phyloP scores from a whole-genome alignment of 2,888 invertebrate genomes.

The Buathra laborator region DNA sequence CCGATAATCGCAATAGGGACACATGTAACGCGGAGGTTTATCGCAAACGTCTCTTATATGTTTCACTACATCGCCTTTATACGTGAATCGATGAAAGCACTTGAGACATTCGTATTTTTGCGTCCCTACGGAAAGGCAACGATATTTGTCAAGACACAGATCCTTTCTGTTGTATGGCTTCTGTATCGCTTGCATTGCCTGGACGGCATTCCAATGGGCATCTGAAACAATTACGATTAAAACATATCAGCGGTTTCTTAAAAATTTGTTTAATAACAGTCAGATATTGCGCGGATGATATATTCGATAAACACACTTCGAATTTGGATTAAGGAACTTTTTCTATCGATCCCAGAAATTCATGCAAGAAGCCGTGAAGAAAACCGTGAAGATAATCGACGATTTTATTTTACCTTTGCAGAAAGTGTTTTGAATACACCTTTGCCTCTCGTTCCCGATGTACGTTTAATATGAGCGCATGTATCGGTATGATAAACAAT shows the following conservation, averaged over 20 bases:
- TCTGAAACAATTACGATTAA: conserved; percentile 32
- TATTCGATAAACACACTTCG: neutral
- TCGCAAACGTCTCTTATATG: conserved; percentile 85
- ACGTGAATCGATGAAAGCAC: conserved; percentile 83
- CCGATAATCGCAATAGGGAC: conserved; percentile 77
- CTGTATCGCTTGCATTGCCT: conserved; percentile 11
- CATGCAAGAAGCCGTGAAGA: too few relatives aligned
- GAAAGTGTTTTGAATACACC: neutral
- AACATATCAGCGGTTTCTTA: neutral
- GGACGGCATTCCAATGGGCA: neutral
- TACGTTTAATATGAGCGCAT: neutral
- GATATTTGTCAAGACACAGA: conserved; percentile 10
- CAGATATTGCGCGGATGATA: neutral
- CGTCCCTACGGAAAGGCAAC: conserved; percentile 18
- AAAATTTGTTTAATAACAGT: neutral
- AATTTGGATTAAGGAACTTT: neutral
- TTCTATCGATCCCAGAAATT: too few relatives aligned
- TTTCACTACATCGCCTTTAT: conserved; percentile 83
- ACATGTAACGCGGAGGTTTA: conserved; percentile 78
- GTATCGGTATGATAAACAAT: too few relatives aligned
- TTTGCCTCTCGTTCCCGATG: neutral
- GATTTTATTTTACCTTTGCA: neutral
- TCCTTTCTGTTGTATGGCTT: neutral
- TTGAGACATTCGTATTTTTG: conserved; percentile 78
- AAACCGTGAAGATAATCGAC: too few relatives aligned